These are phyloP conservation scores for Clamator glandarius DNA, from an alignment of 2,797 vertebrate species.

Conservation along the genomic window DNA sequence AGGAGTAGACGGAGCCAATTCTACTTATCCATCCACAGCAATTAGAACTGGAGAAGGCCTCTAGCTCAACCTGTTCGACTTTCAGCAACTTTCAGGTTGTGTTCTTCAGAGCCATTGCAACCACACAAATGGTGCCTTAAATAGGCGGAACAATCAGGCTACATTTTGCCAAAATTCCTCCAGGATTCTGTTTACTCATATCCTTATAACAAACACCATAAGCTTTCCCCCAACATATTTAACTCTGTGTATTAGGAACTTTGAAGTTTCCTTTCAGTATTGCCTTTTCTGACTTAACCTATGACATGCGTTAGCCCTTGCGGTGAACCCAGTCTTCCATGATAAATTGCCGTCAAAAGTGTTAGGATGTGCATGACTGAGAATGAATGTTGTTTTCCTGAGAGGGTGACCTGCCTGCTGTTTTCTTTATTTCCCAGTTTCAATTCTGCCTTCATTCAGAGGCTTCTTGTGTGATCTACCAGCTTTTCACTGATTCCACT, in stretches of 20 bases:
- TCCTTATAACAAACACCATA: constrained; percentile 52
- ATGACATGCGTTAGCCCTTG: constrained; percentile 68
- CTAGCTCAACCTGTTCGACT: background rate
- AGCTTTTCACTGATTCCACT: constrained; percentile 72
- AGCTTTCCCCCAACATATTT: constrained; percentile 62
- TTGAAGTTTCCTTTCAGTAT: constrained; percentile 69
- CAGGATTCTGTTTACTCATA: constrained; percentile 49
- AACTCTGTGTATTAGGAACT: constrained; percentile 70
- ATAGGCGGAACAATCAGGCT: background rate
- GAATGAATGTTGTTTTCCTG: constrained; percentile 71
- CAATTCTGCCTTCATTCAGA: constrained; percentile 75
- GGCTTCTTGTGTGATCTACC: constrained; percentile 75
- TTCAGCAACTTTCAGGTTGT: background rate
- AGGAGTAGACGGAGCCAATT: background rate
- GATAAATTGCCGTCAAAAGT: constrained; percentile 72
- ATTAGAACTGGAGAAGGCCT: background rate
- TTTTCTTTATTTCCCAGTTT: constrained; percentile 75
- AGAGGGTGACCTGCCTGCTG: constrained; percentile 68
- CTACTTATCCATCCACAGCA: background rate
- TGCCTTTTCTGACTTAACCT: constrained; percentile 71
- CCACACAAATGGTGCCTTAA: background rate
- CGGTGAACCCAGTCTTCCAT: constrained; percentile 65
- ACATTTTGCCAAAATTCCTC: background rate
- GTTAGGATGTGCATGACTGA: constrained; percentile 73
- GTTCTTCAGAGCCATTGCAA: background rate